phyloP scores from a whole-genome alignment of 2,797 vertebrate species.

The Champsocephalus gunnari region DNA sequence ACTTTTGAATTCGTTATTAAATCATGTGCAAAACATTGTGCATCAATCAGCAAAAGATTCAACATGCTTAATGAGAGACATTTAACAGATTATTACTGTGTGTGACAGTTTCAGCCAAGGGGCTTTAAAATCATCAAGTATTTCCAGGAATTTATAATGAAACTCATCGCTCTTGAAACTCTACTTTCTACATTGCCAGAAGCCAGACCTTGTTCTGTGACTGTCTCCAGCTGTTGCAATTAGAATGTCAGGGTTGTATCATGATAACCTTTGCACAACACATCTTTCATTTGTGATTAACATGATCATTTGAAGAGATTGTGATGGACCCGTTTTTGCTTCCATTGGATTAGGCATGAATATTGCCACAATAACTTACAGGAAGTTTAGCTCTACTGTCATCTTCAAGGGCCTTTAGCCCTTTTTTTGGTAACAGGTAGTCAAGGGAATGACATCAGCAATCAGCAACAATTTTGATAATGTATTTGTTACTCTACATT shows the following conservation, averaged over 20 bases:
- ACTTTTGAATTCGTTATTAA: too few species aligned
- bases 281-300: constrained; percentile 22
- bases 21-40: too few species aligned
- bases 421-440: background rate
- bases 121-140: constrained; percentile 55
- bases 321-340: background rate
- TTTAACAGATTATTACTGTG: constrained; percentile 38
- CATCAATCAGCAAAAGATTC: constrained; percentile 39
- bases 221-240: constrained; percentile 58
- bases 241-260: constrained; percentile 36
- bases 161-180: constrained; percentile 51
- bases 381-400: background rate
- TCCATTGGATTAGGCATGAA: background rate
- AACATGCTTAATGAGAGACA: constrained; percentile 36
- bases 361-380: background rate
- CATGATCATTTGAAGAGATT: constrained; percentile 9
- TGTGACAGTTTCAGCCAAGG: constrained; percentile 49
- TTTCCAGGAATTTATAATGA: constrained; percentile 57
- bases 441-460: background rate
- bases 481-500: too few species aligned
- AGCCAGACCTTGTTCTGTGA: constrained; percentile 41
- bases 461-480: background rate
- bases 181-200: constrained; percentile 42
- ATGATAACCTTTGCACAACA: constrained; percentile 30
- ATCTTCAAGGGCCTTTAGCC: background rate